Evolutionary conservation across 1,140 invertebrate species (phyloP), one percentile per base, ranked within the genome.

Genomic region (Leucophenga varia): DNA sequence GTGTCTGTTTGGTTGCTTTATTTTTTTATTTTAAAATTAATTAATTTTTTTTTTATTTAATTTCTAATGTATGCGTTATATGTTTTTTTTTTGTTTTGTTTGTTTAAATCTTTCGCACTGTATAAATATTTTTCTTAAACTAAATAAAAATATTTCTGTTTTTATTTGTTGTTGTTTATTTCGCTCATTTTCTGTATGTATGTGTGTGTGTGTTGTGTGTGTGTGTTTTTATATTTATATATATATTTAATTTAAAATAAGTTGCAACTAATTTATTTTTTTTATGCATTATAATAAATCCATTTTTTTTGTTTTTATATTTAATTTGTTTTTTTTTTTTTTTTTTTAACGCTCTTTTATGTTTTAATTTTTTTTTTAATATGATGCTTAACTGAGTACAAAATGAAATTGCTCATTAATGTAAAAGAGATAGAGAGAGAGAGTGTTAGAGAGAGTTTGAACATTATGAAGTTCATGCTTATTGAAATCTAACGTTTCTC

Each of bases 401-500:
- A 25, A 25, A 25, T 25, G 5, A 25, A 25, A 25, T 25, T 37
- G 40, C 18, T 37, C 12, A 3, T 37, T 37, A 17, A 3, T 54
- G 54, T 51, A 57, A 54, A 50, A 57, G 54, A 54, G 52, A 64
- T 64, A 64, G n/a, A n/a, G n/a, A n/a, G n/a, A n/a, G n/a, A n/a
- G n/a, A n/a, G n/a, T n/a, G n/a, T n/a, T n/a, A n/a, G n/a, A n/a
- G n/a, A n/a, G n/a, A n/a, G n/a, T n/a, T n/a, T n/a, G n/a, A n/a
- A n/a, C n/a, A n/a, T n/a, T n/a, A n/a, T n/a, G n/a, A n/a, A n/a
- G n/a, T n/a, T n/a, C n/a, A n/a, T n/a, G n/a, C n/a, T 64, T 64
- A 64, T 64, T 64, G 47, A 64, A 64, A 64, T 64, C 56, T 64
- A n/a, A n/a, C 59, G 64, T 51, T 32, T 49, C 43, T 55, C 47